Base-by-base conservation (phyloP, 1,140 invertebrate species). In the Ips nitidus region DNA sequence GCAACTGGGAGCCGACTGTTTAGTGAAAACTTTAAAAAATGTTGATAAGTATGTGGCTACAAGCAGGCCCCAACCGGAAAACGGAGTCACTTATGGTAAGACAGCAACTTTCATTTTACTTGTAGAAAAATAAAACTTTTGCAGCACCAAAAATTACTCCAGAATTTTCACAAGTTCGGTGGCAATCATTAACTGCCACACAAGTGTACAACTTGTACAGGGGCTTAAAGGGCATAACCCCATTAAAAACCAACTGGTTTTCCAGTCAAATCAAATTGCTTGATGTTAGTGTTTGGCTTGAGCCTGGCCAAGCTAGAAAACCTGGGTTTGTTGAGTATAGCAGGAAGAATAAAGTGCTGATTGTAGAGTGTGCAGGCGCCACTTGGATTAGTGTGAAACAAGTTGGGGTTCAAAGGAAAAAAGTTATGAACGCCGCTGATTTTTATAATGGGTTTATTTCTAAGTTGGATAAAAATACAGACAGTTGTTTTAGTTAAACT, bases 61-160 rank as follows among this genome's bases (percentile, higher is more conserved):
- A 66, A 84, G 85, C 37, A 80, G 77, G 68, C 82, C 84, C 41
- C 93, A 95, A 80, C 80, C 85, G 56, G 75, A 84, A 66, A 73
- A 80, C 61, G 81, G 82, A 61, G 85, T 89, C 47, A 89, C 88
- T n/a, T 89, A 90, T 83, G 91, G 91, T 91, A 72, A 70, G 52
- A 71, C 68, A 60, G 62, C 60, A 62, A 63, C 60, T 7, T 8
- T 50, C 22, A 8, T 56, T 3, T 1, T 56, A 36, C 2, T 4
- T n/a, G 8, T 41, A 41, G 7, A 8, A 6, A 38, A 59, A 42
- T 41, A 8, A 41, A 41, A 39, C 37, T 43, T 42, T 87, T 86
- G 73, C 75, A 92, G 91, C 91, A 52, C 90, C 89, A 65, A 91
- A 91, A 84, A 83, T 92, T 63, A 84, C 82, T 42, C 79, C 82